These are phyloP conservation scores for Drosophila heteroneura DNA, from an alignment of 2,888 invertebrate species.

Conservation along the genomic window DNA sequence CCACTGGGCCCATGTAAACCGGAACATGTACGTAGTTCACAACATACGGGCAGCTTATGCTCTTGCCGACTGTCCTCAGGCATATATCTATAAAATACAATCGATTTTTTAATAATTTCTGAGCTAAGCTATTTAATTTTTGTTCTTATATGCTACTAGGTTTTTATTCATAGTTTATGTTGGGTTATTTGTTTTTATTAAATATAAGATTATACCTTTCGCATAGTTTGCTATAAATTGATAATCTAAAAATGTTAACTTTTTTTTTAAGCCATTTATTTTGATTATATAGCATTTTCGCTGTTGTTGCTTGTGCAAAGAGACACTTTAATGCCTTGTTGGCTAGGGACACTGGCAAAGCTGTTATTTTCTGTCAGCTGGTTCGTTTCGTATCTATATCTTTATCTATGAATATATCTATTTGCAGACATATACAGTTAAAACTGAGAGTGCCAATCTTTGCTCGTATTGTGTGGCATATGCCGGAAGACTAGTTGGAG, in stretches of 20 bases:
- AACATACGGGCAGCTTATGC: slow-evolving; percentile 29
- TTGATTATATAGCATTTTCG: neutral
- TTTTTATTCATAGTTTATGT: neutral
- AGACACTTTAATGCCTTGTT: too few relatives aligned
- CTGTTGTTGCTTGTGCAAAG: neutral
- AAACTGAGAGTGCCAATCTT: slow-evolving; percentile 22
- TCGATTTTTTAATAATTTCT: neutral
- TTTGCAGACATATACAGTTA: neutral
- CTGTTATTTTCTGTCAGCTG: neutral
- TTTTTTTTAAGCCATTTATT: neutral
- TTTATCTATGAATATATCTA: neutral
- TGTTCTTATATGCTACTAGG: neutral
- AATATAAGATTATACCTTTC: neutral
- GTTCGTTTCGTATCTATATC: neutral
- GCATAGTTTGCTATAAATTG: neutral
- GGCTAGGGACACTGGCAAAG: neutral
- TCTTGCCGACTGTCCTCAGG: neutral
- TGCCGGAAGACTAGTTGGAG: neutral
- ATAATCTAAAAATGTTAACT: neutral
- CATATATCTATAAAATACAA: neutral
- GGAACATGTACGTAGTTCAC: slow-evolving; percentile 43
- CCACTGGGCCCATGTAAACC: neutral
- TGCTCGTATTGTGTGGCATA: slow-evolving; percentile 1
- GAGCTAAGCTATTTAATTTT: neutral
- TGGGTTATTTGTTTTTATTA: neutral